These are phyloP conservation scores for Brachyalestes nurse DNA, from an alignment of 2,797 vertebrate species.

Conservation along the genomic window DNA sequence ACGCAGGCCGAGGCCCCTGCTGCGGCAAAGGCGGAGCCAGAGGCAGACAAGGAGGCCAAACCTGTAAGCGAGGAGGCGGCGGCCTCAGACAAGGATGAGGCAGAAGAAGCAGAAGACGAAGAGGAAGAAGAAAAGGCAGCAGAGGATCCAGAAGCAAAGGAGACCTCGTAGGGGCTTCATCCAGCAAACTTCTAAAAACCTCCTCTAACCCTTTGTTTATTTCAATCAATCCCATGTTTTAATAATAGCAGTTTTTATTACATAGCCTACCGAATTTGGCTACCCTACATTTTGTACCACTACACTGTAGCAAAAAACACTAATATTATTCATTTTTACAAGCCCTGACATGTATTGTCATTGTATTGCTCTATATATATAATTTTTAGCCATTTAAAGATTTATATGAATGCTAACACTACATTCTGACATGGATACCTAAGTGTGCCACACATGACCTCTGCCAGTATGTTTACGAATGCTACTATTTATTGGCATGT, in stretches of 20 bases:
- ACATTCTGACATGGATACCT: slow-evolving; percentile 15
- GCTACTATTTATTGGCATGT: slow-evolving; percentile 33
- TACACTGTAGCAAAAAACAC: slow-evolving; percentile 31
- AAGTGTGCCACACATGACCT: slow-evolving; percentile 25
- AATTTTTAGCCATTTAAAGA: slow-evolving; percentile 29
- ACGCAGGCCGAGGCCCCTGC: slow-evolving; percentile 48
- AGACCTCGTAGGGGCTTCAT: slow-evolving; percentile 71
- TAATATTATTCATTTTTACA: slow-evolving; percentile 20
- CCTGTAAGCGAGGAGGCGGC: slow-evolving; percentile 41
- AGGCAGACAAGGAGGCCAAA: slow-evolving; percentile 40
- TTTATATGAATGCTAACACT: slow-evolving; percentile 21
- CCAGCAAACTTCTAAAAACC: slow-evolving; percentile 30
- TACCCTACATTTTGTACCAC: slow-evolving; percentile 38
- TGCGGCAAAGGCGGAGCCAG: slow-evolving; percentile 28
- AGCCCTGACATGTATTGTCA: background rate
- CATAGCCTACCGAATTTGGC: slow-evolving; percentile 24
- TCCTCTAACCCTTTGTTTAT: slow-evolving; percentile 14
- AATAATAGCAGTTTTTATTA: slow-evolving; percentile 37
- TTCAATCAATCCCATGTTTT: background rate
- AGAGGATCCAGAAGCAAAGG: slow-evolving; percentile 69
- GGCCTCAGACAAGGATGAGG: slow-evolving; percentile 39
- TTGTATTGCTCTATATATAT: slow-evolving; percentile 32
- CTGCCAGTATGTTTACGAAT: slow-evolving; percentile 46
- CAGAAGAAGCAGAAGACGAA: slow-evolving; percentile 61
- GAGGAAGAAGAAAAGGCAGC: slow-evolving; percentile 64